phyloP scores from a whole-genome alignment of 2,113 vertebrate genomes.

The Cettia cetti region DNA sequence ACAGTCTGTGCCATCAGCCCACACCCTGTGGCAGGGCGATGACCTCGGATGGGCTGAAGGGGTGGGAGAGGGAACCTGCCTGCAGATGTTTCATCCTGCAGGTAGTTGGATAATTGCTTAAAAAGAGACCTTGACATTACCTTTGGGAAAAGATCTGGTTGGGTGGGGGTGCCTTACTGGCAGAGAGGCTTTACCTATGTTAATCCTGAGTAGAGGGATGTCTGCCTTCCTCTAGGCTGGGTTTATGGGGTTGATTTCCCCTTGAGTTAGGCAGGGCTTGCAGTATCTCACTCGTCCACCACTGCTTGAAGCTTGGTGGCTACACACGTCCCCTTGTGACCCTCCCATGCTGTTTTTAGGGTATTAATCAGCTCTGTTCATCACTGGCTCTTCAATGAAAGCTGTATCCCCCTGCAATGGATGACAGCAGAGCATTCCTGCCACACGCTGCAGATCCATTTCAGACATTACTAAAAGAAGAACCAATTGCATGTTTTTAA shows the following conservation, averaged over 20 bases:
- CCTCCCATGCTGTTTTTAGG: not conserved
- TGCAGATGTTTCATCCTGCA: not conserved
- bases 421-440: not conserved
- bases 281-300: not conserved
- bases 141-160: not conserved
- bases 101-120: not conserved
- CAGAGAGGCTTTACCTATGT: not conserved
- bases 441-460: not conserved
- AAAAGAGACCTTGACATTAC: not conserved
- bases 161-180: not conserved
- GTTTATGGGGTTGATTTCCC: not conserved
- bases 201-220: not conserved
- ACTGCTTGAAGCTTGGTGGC: not conserved
- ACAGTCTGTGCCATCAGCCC: not conserved
- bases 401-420: not conserved
- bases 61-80: not conserved
- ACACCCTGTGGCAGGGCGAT: rapidly evolving
- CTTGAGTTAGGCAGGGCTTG: not conserved
- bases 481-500: not conserved
- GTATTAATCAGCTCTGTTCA: not conserved
- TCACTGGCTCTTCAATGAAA: not conserved
- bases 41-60: not conserved
- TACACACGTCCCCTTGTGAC: not conserved
- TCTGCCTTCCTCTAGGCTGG: not conserved
- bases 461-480: not conserved